Evolutionary conservation across 2,888 invertebrate genomes (phyloP).

Genomic region (Tetranychus piercei): DNA sequence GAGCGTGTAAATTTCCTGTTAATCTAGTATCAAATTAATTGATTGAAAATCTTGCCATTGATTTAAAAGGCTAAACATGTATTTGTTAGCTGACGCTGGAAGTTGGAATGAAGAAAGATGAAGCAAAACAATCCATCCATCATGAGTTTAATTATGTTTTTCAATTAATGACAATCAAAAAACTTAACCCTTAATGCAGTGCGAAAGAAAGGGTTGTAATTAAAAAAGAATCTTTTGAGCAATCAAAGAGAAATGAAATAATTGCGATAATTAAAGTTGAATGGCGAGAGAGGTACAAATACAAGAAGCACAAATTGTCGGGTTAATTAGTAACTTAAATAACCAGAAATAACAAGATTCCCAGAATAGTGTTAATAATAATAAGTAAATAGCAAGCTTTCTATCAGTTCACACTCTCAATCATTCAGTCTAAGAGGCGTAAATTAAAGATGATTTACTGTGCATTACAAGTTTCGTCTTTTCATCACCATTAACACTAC

Average conservation of each 20-base stretch:
- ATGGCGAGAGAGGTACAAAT: background rate
- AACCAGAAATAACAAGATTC: background rate
- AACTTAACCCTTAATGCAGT: background rate
- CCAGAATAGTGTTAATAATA: background rate
- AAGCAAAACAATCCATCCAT: background rate
- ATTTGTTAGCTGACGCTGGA: no score
- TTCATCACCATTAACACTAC: background rate
- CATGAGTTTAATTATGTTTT: background rate
- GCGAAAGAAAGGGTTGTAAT: background rate
- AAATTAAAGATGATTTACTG: background rate
- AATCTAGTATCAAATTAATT: no score
- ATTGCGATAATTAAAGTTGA: background rate
- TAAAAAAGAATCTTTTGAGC: background rate
- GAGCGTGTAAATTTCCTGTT: no score
- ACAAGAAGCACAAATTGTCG: background rate
- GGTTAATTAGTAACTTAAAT: constrained; percentile 1
- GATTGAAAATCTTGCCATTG: no score
- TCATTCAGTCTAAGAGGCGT: background rate
- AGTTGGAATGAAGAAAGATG: background rate
- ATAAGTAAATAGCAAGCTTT: background rate
- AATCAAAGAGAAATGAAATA: background rate
- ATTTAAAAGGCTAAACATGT: no score
- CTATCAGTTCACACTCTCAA: background rate
- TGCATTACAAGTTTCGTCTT: background rate
- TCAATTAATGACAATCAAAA: background rate